Percentiles rank a stretch among this genome's conserved stretches.
These are phyloP conservation scores for Erpornis zantholeuca DNA, from an alignment of 2,113 vertebrate species.

Conservation along the genomic window DNA sequence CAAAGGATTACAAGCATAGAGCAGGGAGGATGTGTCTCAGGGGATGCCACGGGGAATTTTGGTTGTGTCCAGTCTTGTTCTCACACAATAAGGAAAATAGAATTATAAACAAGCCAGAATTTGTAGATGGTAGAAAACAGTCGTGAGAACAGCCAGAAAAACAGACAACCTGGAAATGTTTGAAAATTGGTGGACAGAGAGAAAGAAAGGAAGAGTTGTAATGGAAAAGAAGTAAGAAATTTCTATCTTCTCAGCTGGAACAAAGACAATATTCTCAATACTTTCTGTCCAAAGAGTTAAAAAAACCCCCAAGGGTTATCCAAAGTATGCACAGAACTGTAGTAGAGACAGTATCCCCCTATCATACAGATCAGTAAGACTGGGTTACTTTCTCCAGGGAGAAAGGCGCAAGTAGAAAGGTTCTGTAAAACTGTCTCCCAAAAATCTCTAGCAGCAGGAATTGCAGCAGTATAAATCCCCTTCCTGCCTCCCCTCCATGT, in stretches of 20 bases:
- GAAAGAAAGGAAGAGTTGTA: neutral
- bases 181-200: neutral
- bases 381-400: neutral
- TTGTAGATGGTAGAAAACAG: neutral
- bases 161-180: neutral
- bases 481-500: neutral
- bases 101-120: neutral
- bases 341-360: neutral
- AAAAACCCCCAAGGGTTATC: neutral
- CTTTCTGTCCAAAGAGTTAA: neutral
- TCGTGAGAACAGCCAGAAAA: neutral
- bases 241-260: neutral
- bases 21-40: neutral
- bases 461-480: neutral
- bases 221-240: neutral
- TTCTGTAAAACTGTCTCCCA: neutral
- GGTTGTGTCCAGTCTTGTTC: slow-evolving; percentile 53
- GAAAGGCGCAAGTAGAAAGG: neutral
- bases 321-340: neutral
- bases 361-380: neutral
- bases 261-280: neutral
- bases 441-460: neutral
- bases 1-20: slow-evolving; percentile 59
- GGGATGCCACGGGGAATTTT: neutral
- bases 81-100: neutral